Evolutionary conservation across 1,140 invertebrate species (phyloP).

Genomic region (Nebria ingens): DNA sequence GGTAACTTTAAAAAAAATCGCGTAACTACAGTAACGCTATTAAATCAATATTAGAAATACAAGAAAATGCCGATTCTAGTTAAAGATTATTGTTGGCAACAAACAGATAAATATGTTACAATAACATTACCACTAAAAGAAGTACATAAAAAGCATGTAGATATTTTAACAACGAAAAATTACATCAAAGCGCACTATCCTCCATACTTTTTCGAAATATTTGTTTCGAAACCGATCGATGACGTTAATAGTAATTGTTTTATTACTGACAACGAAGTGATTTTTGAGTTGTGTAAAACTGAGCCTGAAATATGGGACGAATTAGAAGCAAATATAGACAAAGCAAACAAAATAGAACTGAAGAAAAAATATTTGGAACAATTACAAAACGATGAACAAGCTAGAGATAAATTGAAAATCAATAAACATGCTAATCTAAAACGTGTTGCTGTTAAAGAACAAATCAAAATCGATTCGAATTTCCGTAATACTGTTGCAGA

Average conservation of each 20-base stretch:
- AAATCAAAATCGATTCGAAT: constrained; percentile 46
- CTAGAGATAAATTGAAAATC: constrained; percentile 38
- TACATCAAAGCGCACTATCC: constrained; percentile 56
- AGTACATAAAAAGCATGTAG: constrained; percentile 40
- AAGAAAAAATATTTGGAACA: constrained; percentile 42
- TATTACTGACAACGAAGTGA: constrained; percentile 41
- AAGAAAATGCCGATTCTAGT: constrained; percentile 56
- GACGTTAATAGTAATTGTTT: constrained; percentile 46
- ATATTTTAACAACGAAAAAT: constrained; percentile 49
- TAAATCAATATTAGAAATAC: constrained; percentile 13
- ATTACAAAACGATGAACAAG: constrained; percentile 36
- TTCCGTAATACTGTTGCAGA: constrained; percentile 44
- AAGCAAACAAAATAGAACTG: constrained; percentile 42
- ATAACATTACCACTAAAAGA: constrained; percentile 46
- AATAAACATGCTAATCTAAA: constrained; percentile 40
- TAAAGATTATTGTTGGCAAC: constrained; percentile 58
- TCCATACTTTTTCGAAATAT: constrained; percentile 56
- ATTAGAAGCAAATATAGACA: constrained; percentile 41
- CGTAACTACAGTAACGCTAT: neutral
- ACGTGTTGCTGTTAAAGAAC: constrained; percentile 45
- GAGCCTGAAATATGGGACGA: constrained; percentile 42
- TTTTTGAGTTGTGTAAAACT: constrained; percentile 50
- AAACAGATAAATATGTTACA: constrained; percentile 43
- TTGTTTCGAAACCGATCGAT: constrained; percentile 45
- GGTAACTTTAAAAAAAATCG: too few relatives aligned